phyloP scores from a whole-genome alignment of 2,888 invertebrate species.

The Lymantria monacha region DNA sequence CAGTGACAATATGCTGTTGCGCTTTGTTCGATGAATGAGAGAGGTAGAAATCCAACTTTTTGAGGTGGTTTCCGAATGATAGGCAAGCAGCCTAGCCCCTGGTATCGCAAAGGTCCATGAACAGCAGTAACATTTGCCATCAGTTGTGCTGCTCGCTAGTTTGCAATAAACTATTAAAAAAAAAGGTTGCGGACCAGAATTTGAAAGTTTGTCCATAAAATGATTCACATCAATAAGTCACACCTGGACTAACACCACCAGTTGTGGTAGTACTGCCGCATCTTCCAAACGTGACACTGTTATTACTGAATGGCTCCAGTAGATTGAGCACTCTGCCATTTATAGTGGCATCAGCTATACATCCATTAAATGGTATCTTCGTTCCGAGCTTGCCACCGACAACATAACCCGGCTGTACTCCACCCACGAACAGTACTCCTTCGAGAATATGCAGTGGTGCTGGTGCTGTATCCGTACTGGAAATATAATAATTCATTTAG shows the following conservation, averaged over 20 bases:
- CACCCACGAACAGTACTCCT: slow-evolving; percentile 93
- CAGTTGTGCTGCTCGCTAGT: too few species aligned
- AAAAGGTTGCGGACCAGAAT: too few species aligned
- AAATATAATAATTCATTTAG: background rate
- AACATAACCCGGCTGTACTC: slow-evolving; percentile 84
- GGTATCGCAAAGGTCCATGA: too few species aligned
- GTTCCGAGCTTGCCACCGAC: slow-evolving; percentile 81
- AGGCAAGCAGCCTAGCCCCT: too few species aligned
- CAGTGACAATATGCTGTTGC: too few species aligned
- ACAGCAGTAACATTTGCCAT: too few species aligned
- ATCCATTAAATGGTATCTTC: slow-evolving; percentile 89
- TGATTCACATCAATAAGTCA: background rate
- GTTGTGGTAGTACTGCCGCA: slow-evolving; percentile 58
- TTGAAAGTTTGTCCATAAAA: too few species aligned
- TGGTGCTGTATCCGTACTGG: slow-evolving; percentile 80
- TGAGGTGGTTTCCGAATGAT: too few species aligned
- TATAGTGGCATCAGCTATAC: slow-evolving; percentile 95
- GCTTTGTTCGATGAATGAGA: too few species aligned
- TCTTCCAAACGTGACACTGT: slow-evolving; percentile 57
- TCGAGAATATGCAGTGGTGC: slow-evolving; percentile 84
- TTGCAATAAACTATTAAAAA: too few species aligned
- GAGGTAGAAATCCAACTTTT: too few species aligned
- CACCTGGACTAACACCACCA: slow-evolving; percentile 63
- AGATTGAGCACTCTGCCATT: slow-evolving; percentile 85
- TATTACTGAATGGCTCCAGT: slow-evolving; percentile 57